These are phyloP conservation scores for Peucedramus taeniatus DNA, from an alignment of 2,113 vertebrate genomes.

Conservation along the genomic window DNA sequence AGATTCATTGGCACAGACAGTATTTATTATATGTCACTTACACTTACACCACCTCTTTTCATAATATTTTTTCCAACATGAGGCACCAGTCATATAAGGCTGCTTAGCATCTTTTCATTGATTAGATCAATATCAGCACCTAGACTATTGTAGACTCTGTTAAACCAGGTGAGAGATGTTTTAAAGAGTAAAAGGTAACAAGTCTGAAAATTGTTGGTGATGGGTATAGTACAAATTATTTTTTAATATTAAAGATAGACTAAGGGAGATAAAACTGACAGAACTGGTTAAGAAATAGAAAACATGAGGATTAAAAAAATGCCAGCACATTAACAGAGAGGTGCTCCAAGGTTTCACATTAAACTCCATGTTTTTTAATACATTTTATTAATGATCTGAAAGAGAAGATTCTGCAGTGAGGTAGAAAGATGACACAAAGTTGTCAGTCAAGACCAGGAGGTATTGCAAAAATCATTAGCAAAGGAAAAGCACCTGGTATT, in stretches of 20 bases:
- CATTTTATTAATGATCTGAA: not conserved
- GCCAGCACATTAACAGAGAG: not conserved
- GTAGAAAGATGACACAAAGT: not conserved
- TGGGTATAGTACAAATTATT: not conserved
- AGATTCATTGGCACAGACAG: constrained; percentile 8
- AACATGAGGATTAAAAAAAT: not conserved
- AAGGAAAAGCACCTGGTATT: not conserved
- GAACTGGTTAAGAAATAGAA: not conserved
- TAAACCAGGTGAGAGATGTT: not conserved
- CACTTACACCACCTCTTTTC: not conserved
- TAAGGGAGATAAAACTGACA: not conserved
- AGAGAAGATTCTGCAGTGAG: not conserved
- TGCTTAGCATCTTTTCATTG: constrained; percentile 24
- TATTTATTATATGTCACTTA: constrained; percentile 55
- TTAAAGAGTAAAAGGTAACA: not conserved
- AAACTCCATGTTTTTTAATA: not conserved
- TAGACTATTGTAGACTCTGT: not conserved
- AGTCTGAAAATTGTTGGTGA: not conserved
- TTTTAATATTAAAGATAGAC: not conserved
- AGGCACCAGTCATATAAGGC: not conserved
- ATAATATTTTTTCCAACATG: not conserved
- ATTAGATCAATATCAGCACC: constrained; percentile 30
- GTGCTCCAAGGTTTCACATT: not conserved
- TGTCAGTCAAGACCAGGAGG: not conserved
- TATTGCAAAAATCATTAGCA: not conserved